Evolutionary conservation across 1,140 invertebrate genomes (phyloP).

Genomic region (Aporrectodea caliginosa): DNA sequence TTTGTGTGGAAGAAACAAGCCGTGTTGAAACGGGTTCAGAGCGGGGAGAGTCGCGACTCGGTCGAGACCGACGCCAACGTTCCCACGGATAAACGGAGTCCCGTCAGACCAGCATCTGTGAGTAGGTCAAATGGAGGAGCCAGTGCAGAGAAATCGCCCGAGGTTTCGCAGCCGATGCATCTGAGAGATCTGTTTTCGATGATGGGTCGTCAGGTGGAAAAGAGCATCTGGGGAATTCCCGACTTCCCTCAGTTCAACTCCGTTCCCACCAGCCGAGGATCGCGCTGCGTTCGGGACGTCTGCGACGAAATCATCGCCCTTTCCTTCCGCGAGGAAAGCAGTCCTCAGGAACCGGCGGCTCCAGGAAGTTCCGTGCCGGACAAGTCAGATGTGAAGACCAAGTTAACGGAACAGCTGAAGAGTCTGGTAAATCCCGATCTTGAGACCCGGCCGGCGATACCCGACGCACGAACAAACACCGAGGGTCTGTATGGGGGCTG

Average conservation of each 20-base stretch:
- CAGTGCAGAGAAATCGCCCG: not conserved
- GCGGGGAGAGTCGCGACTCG: not conserved
- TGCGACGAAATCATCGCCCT: constrained; percentile 18
- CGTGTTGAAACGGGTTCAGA: not conserved
- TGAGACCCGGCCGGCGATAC: not conserved
- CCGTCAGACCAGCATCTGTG: not conserved
- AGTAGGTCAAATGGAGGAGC: not conserved
- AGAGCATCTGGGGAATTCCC: not conserved
- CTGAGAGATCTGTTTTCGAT: not conserved
- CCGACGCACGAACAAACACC: too few relatives aligned
- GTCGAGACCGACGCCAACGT: not conserved
- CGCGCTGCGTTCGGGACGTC: constrained; percentile 14
- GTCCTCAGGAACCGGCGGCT: not conserved
- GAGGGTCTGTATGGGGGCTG: not conserved
- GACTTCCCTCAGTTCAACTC: not conserved
- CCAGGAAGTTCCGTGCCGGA: too few relatives aligned
- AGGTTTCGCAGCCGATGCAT: not conserved
- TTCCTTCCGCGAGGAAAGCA: constrained; percentile 15
- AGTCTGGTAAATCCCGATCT: not conserved
- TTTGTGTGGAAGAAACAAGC: not conserved
- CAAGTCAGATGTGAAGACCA: too few relatives aligned
- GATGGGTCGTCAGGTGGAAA: not conserved
- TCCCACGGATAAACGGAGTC: not conserved
- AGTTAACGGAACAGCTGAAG: not conserved
- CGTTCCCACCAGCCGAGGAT: not conserved